Conservation (phyloP, 2,797 vertebrate species). For the Balearica regulorum region DNA sequence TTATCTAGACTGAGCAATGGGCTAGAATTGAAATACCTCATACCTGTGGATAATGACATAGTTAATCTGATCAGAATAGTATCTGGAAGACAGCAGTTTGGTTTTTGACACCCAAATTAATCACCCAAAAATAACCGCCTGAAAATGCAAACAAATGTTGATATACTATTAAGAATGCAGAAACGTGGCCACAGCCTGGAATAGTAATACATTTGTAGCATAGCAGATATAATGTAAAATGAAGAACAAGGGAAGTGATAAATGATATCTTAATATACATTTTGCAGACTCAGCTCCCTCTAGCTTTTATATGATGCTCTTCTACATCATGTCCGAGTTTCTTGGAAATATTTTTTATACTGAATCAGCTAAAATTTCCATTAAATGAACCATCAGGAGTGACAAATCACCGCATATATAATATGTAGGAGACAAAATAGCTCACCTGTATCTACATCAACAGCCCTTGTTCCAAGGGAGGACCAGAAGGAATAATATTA, state of each 20-base stretch:
- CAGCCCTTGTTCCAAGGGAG: not conserved
- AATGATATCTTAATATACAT: not conserved
- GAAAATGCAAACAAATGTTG: slow-evolving; percentile 32
- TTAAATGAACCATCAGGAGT: not conserved
- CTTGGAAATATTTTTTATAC: not conserved
- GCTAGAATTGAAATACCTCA: not conserved
- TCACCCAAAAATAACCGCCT: not conserved
- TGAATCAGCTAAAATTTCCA: not conserved
- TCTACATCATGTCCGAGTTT: not conserved
- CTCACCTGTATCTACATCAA: not conserved
- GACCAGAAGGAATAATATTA: not conserved
- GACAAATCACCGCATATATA: not conserved
- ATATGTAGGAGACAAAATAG: not conserved
- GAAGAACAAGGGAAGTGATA: not conserved
- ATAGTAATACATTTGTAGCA: not conserved
- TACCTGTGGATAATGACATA: slow-evolving; percentile 12
- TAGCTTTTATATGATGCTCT: not conserved
- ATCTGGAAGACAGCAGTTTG: not conserved
- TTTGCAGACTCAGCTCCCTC: not conserved
- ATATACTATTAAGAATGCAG: not conserved
- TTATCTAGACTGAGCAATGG: slow-evolving; percentile 6
- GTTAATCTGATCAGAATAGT: slow-evolving; percentile 30
- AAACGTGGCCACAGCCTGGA: not conserved
- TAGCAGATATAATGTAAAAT: not conserved
- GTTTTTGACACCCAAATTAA: slow-evolving; percentile 31